phyloP scores from a whole-genome alignment of 2,888 invertebrate genomes.

The Harpalus rufipes region DNA sequence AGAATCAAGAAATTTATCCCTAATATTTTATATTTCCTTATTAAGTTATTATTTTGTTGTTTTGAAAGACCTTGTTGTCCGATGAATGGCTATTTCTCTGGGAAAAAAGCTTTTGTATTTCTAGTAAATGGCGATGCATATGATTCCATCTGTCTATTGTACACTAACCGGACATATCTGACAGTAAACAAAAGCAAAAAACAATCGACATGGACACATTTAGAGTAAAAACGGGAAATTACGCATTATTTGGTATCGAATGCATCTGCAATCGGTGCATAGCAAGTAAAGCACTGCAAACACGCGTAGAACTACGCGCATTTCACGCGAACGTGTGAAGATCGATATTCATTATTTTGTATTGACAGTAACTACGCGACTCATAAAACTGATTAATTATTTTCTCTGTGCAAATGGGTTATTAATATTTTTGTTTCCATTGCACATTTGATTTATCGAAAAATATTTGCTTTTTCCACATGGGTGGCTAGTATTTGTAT shows the following conservation, averaged over 20 bases:
- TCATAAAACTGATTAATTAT: conserved; percentile 65
- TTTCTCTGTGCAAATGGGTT: conserved; percentile 62
- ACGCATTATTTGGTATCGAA: conserved; percentile 62
- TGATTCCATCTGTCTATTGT: conserved; percentile 1
- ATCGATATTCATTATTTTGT: conserved; percentile 63
- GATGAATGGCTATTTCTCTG: not conserved
- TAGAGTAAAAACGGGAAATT: conserved; percentile 60
- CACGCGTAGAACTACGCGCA: conserved; percentile 13
- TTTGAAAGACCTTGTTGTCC: too few relatives aligned
- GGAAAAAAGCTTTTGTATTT: not conserved
- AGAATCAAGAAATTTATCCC: too few relatives aligned
- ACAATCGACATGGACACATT: conserved; percentile 57
- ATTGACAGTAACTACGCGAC: conserved; percentile 53
- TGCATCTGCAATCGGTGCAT: conserved; percentile 54
- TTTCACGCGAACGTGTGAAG: conserved; percentile 18
- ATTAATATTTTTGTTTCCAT: conserved; percentile 65
- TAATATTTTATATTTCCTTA: too few relatives aligned
- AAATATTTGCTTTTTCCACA: conserved; percentile 60
- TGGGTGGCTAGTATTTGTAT: conserved; percentile 41
- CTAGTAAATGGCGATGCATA: conserved; percentile 3
- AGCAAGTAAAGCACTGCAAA: conserved; percentile 12
- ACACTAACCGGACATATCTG: conserved; percentile 36
- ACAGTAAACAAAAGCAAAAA: conserved; percentile 59
- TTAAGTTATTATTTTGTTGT: too few relatives aligned
- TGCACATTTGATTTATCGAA: conserved; percentile 62